These are phyloP conservation scores for Oncorhynchus clarkii DNA, from an alignment of 2,113 vertebrate species.

Conservation along the genomic window DNA sequence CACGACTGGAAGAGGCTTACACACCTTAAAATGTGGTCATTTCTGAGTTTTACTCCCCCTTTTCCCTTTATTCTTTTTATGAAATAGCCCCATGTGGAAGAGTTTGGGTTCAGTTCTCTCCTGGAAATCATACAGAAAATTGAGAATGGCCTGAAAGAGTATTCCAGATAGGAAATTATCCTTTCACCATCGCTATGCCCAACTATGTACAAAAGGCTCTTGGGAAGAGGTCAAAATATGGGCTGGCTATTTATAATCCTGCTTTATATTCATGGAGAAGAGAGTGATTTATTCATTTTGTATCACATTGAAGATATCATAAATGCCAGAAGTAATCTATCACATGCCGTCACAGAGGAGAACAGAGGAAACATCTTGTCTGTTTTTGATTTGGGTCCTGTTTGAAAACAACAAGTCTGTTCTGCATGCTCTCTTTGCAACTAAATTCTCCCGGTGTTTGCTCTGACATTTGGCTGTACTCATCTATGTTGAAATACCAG, in stretches of 20 bases:
- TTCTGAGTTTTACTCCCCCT: slow-evolving; percentile 8
- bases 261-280: slow-evolving; percentile 21
- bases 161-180: slow-evolving; percentile 36
- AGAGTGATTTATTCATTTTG: slow-evolving; percentile 33
- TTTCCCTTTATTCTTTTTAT: slow-evolving; percentile 24
- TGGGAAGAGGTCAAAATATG: slow-evolving; percentile 24
- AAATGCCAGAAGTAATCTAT: slow-evolving; percentile 34
- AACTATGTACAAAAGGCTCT: slow-evolving; percentile 27
- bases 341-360: slow-evolving; percentile 23
- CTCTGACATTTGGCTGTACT: neutral
- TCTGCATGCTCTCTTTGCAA: slow-evolving; percentile 19
- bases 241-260: slow-evolving; percentile 34
- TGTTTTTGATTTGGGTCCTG: neutral
- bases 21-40: slow-evolving; percentile 31
- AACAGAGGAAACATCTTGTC: slow-evolving; percentile 30
- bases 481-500: neutral
- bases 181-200: slow-evolving; percentile 7
- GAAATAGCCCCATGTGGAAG: slow-evolving; percentile 59
- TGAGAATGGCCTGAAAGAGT: slow-evolving; percentile 35
- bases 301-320: slow-evolving; percentile 18
- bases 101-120: slow-evolving; percentile 49
- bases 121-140: slow-evolving; percentile 55
- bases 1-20: slow-evolving; percentile 4
- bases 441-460: slow-evolving; percentile 16
- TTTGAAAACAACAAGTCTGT: neutral